Evolutionary conservation across 1,140 invertebrate genomes (phyloP).

Genomic region (Colletes latitarsis): DNA sequence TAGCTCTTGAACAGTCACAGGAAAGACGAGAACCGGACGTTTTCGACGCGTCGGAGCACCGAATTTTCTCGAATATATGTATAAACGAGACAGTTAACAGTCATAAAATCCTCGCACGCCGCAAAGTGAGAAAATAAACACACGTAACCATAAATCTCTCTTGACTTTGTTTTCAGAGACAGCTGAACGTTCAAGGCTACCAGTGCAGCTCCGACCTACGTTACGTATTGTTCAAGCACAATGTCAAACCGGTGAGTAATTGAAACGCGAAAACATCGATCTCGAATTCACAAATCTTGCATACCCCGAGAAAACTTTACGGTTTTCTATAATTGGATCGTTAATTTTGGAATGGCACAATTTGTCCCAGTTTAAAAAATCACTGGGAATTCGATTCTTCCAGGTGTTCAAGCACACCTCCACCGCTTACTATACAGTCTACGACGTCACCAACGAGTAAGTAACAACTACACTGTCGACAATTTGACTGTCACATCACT

Average conservation of each 20-base stretch:
- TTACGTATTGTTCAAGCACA: constrained; percentile 92
- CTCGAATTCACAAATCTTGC: no score
- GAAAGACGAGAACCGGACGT: background rate
- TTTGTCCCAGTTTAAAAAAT: no score
- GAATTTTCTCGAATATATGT: background rate
- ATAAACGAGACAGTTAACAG: background rate
- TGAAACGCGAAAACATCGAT: background rate
- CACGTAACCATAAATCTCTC: constrained; percentile 19
- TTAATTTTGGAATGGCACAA: no score
- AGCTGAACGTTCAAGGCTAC: constrained; percentile 91
- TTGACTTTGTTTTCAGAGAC: constrained; percentile 84
- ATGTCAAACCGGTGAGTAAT: constrained; percentile 90
- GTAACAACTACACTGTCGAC: no score
- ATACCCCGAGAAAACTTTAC: no score
- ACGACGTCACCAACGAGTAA: constrained; percentile 92
- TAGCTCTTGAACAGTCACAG: no score
- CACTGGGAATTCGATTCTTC: constrained; percentile 38
- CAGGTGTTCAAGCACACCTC: constrained; percentile 91
- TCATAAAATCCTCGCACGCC: no score
- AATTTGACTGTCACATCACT: no score
- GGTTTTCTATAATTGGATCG: no score
- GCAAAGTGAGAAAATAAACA: constrained; percentile 5
- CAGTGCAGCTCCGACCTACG: constrained; percentile 90
- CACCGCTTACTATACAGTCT: constrained; percentile 91
- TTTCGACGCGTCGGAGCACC: background rate